Evolutionary conservation across 2,888 invertebrate species (phyloP).

Genomic region (Sisyra terminalis): DNA sequence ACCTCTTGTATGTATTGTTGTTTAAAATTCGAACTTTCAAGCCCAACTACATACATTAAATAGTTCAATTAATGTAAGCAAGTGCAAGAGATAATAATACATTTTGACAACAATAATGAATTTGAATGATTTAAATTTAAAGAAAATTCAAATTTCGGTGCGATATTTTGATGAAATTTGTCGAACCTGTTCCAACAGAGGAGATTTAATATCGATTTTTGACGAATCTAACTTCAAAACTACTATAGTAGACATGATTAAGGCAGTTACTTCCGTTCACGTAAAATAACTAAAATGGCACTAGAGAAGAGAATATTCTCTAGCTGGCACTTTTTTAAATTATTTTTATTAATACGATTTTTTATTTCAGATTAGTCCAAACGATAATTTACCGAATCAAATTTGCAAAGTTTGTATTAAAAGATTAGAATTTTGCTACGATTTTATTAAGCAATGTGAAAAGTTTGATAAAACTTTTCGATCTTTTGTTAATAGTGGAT

Average conservation of each 20-base stretch:
- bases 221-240: neutral
- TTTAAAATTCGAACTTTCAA: no score
- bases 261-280: conserved; percentile 1
- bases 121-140: no score
- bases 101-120: no score
- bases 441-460: conserved; percentile 6
- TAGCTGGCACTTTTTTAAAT: neutral
- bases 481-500: conserved; percentile 3
- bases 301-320: neutral
- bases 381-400: conserved; percentile 4
- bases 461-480: conserved; percentile 1
- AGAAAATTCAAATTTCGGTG: conserved; percentile 1
- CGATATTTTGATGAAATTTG: conserved; percentile 6
- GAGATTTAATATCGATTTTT: conserved; percentile 5
- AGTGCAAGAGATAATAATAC: no score
- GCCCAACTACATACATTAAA: no score
- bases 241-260: conserved; percentile 4
- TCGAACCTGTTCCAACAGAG: conserved; percentile 4
- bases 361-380: conserved; percentile 3
- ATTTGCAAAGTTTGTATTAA: conserved; percentile 5
- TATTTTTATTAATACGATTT: neutral
- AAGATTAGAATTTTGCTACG: neutral
- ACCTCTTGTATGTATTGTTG: no score
- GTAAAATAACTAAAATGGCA: conserved; percentile 1
- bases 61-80: no score